Evolutionary conservation across 2,113 vertebrate species (phyloP).

Genomic region (Hippocampus abdominalis): DNA sequence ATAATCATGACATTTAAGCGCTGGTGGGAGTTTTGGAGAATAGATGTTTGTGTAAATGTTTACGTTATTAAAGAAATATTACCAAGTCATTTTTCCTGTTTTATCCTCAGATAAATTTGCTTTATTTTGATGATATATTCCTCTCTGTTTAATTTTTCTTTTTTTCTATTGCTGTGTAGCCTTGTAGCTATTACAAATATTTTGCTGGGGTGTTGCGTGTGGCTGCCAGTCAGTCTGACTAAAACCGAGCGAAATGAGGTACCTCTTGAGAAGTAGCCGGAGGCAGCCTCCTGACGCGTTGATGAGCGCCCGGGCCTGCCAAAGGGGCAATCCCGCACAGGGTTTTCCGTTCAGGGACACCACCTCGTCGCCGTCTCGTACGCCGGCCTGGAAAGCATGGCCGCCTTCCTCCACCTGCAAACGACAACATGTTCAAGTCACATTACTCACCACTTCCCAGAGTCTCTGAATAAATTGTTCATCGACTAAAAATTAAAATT

Average conservation of each 20-base stretch:
- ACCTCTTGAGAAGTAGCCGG: slow-evolving; percentile 92
- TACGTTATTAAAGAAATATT: no score
- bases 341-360: slow-evolving; percentile 87
- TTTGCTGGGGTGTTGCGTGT: no score
- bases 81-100: no score
- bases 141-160: no score
- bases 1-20: no score
- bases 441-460: not conserved
- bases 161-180: no score
- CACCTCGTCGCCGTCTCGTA: slow-evolving; percentile 86
- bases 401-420: slow-evolving; percentile 72
- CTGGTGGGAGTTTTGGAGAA: no score
- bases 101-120: no score
- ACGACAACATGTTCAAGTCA: slow-evolving; percentile 7
- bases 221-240: no score
- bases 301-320: slow-evolving; percentile 79
- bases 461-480: not conserved
- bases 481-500: not conserved
- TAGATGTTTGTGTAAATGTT: no score
- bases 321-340: slow-evolving; percentile 81
- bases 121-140: no score
- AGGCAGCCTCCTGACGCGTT: slow-evolving; percentile 79
- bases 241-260: not conserved
- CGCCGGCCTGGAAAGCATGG: slow-evolving; percentile 79
- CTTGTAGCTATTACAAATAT: not conserved